A percentile compares a stretch with the other conserved stretches of the same genome.
These are phyloP conservation scores for Nothura maculosa DNA, from an alignment of 2,797 vertebrate genomes.

Conservation along the genomic window DNA sequence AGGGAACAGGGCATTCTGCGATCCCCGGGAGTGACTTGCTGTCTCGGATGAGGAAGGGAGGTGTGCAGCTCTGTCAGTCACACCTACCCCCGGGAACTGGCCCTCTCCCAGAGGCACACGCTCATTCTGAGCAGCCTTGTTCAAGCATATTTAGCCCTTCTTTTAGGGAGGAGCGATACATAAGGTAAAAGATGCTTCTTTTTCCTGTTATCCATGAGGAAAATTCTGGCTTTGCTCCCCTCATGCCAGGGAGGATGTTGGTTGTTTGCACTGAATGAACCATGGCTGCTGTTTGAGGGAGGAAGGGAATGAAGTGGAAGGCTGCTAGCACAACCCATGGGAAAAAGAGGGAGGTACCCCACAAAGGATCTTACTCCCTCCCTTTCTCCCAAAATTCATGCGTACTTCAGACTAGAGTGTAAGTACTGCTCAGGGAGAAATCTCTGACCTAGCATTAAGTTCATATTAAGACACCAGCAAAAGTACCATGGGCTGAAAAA, in stretches of 20 bases:
- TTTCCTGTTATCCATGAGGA: not conserved
- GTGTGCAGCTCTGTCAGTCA: not conserved
- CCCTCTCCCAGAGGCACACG: fast-evolving
- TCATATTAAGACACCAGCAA: not conserved
- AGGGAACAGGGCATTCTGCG: not conserved
- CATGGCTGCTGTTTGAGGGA: not conserved
- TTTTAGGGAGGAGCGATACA: not conserved
- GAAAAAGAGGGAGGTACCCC: not conserved
- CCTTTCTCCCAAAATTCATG: not conserved
- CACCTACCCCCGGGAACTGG: not conserved
- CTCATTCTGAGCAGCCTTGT: fast-evolving
- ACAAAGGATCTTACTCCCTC: not conserved
- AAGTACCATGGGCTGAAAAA: not conserved
- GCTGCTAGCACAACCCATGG: not conserved
- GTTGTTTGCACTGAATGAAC: not conserved
- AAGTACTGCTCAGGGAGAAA: not conserved
- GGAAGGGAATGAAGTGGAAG: not conserved
- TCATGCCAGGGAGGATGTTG: fast-evolving
- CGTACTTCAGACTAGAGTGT: not conserved
- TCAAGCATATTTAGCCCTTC: not conserved
- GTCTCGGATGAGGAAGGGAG: constrained; percentile 42
- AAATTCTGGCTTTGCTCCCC: not conserved
- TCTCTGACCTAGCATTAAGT: constrained; percentile 4
- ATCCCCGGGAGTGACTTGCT: not conserved
- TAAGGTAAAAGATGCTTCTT: not conserved